A percentile compares a stretch with the other conserved stretches of the same genome.
These are phyloP conservation scores for Siderastrea siderea DNA, from an alignment of 92 coral and sea anemone genomes.

Conservation along the genomic window DNA sequence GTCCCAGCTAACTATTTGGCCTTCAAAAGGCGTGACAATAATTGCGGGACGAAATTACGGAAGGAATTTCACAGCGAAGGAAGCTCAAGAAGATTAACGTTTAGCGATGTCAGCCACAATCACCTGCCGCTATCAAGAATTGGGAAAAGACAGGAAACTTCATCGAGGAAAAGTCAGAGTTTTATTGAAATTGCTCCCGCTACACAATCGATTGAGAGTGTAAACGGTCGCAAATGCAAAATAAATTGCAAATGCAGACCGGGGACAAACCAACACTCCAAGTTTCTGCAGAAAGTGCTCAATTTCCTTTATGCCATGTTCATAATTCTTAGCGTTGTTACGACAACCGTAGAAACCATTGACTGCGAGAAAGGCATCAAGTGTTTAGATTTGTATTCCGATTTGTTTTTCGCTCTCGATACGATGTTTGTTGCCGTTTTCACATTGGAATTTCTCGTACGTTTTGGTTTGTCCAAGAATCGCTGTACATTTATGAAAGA, in stretches of 20 bases:
- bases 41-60: not conserved
- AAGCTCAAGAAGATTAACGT: not conserved
- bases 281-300: not conserved
- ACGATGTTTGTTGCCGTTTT: slow-evolving; percentile 83
- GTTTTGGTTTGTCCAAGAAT: slow-evolving; percentile 64
- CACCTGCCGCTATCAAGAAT: not conserved
- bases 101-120: not conserved
- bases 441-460: slow-evolving; percentile 75
- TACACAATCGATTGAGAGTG: not conserved
- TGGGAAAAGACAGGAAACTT: not conserved
- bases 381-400: slow-evolving; percentile 54
- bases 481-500: slow-evolving; percentile 65
- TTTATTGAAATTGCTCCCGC: slow-evolving; percentile 5
- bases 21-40: slow-evolving; percentile 7
- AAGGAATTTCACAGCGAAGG: not conserved
- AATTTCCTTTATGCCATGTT: slow-evolving; percentile 71
- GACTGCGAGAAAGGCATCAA: slow-evolving; percentile 70
- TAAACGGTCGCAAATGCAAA: not conserved
- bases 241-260: slow-evolving; percentile 11
- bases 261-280: not conserved
- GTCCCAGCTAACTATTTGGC: slow-evolving; percentile 20
- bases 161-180: not conserved
- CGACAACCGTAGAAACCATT: slow-evolving; percentile 84
- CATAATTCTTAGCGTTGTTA: slow-evolving; percentile 80
- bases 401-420: slow-evolving; percentile 68